Base-by-base conservation (phyloP, 2,888 invertebrate genomes). In the Steinernema hermaphroditum region DNA sequence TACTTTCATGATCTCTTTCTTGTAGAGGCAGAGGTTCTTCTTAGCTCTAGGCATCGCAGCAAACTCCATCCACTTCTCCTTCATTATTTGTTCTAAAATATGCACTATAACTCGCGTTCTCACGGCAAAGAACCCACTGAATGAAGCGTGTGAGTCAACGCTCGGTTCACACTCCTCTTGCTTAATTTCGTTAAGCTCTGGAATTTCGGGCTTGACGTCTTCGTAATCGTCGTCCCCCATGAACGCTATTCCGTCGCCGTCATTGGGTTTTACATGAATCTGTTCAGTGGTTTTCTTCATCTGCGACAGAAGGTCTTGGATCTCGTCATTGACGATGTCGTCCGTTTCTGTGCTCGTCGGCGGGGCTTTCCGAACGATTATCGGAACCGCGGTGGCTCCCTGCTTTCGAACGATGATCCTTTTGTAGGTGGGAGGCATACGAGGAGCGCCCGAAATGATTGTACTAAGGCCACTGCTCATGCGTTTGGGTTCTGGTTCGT, bases 61-160 rank as follows among this genome's bases (percentile, higher is more conserved):
- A 4, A 54, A 24, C 16, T 54, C 54, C 54, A 54, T 54, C 54
- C 54, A 54, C 27, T 54, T 54, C 6, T 54, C 54, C 54, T 27
- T 54, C 24, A 54, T 14, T 1, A 54, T 27, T 27, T 14, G 9
- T 54, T 54, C 54, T 12, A 37, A 12, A 12, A 37, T 54, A 41
- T 8, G 9, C 14, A 41, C 41, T 14, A 14, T 41, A 41, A 41
- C 14, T 14, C 14, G 41, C 14, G 19, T 6, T 19, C 6, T 19
- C 14, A 24, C 14, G 1, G 16, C 16, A 19, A 19, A 46, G n/a
- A 4, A 54, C 54, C 27, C 27, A 54, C 54, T 54, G 54, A 54
- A 54, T 2, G 54, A 22, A 6, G 14, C 54, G 6, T 27, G 9
- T 2, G 12, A 12, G 27, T 54, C 12, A 2, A 12, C 27, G 6